Conservation (phyloP, 2,888 invertebrate genomes). For the Pseudanteris insignis region DNA sequence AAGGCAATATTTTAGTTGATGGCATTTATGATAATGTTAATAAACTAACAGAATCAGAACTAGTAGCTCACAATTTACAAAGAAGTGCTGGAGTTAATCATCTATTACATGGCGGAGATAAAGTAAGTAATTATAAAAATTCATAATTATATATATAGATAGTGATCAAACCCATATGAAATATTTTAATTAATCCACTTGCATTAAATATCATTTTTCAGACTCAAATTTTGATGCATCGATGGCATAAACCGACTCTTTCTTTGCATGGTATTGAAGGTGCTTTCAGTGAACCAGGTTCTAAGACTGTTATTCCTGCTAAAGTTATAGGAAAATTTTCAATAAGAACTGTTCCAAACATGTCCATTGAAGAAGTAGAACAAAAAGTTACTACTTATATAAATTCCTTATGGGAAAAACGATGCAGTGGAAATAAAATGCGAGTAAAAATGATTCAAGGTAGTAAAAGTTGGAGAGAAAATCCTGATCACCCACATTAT, state of each 20-base stretch:
- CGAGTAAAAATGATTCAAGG: slow-evolving; percentile 76
- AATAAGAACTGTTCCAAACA: slow-evolving; percentile 94
- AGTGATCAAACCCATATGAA: no score
- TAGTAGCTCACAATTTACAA: slow-evolving; percentile 81
- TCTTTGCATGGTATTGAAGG: slow-evolving; percentile 97
- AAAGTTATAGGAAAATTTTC: slow-evolving; percentile 98
- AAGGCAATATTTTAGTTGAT: slow-evolving; percentile 86
- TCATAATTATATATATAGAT: no score
- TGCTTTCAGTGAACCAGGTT: slow-evolving; percentile 91
- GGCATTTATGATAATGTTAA: slow-evolving; percentile 87
- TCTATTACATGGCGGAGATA: slow-evolving; percentile 81
- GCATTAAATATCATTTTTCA: no score
- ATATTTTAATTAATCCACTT: no score
- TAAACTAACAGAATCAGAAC: slow-evolving; percentile 76
- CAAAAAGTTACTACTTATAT: slow-evolving; percentile 81
- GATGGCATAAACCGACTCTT: slow-evolving; percentile 94
- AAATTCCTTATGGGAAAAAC: slow-evolving; percentile 78
- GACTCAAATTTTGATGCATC: slow-evolving; percentile 86
- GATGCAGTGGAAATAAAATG: slow-evolving; percentile 88
- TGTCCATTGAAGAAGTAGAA: slow-evolving; percentile 84
- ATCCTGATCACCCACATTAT: slow-evolving; percentile 92
- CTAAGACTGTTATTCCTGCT: slow-evolving; percentile 93
- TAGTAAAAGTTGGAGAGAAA: slow-evolving; percentile 92
- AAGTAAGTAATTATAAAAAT: slow-evolving; percentile 68
- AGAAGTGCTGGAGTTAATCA: slow-evolving; percentile 75